Evolutionary conservation across 23 tunicate species (phyloP).

Genomic region (Botrylloides violaceus): DNA sequence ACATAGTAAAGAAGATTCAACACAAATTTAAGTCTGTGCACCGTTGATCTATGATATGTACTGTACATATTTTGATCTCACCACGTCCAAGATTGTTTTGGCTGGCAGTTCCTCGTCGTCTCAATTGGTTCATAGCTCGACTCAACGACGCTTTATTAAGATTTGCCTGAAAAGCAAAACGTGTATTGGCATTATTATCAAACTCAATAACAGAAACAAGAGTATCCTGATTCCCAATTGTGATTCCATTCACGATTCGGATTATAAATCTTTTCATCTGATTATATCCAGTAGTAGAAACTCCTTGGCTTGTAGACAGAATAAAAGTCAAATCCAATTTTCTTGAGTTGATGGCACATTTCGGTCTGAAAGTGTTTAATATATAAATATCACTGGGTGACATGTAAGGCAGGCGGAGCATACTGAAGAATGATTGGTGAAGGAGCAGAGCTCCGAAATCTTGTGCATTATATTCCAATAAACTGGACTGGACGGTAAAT

Average conservation of each 20-base stretch:
- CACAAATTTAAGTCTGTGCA: too few relatives aligned
- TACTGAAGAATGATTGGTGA: too few relatives aligned
- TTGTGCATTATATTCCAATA: too few relatives aligned
- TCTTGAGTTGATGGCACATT: not conserved
- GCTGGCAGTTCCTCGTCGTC: not conserved
- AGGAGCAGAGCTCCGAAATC: too few relatives aligned
- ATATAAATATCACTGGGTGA: too few relatives aligned
- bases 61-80: too few relatives aligned
- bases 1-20: too few relatives aligned
- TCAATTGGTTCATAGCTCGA: not conserved
- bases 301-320: constrained; percentile 7
- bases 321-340: constrained; percentile 8
- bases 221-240: not conserved
- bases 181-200: not conserved
- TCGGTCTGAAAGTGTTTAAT: constrained; percentile 9
- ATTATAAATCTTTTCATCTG: not conserved
- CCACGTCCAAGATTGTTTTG: constrained; percentile 6
- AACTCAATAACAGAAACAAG: constrained; percentile 24
- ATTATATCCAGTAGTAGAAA: not conserved
- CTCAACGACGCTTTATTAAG: not conserved
- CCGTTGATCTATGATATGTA: too few relatives aligned
- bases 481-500: too few relatives aligned
- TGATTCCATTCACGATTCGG: not conserved
- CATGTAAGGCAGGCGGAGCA: too few relatives aligned
- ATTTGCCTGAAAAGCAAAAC: not conserved